Evolutionary conservation across 2,888 invertebrate species (phyloP).

Genomic region (Andrena praecox): DNA sequence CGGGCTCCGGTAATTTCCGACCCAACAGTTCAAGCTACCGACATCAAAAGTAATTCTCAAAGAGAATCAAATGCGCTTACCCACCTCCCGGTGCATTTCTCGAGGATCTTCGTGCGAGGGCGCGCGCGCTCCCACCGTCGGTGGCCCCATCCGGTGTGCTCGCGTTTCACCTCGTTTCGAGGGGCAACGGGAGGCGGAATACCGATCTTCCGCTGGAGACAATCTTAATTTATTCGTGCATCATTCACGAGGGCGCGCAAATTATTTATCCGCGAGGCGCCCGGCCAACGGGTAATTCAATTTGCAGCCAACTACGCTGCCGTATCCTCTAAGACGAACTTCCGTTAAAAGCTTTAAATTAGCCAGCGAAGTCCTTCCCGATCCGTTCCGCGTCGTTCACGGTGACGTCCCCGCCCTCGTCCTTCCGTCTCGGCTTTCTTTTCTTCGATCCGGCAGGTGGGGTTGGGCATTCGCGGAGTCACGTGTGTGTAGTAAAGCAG

Average conservation of each 20-base stretch:
- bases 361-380: background rate
- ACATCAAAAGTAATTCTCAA: conserved; percentile 33
- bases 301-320: conserved; percentile 14
- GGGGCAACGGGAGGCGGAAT: background rate
- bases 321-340: conserved; percentile 25
- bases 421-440: background rate
- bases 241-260: conserved; percentile 32
- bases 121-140: background rate
- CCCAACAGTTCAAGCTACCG: background rate
- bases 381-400: conserved; percentile 1
- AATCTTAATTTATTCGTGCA: conserved; percentile 48
- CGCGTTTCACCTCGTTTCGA: background rate
- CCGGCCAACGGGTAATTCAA: conserved; percentile 25
- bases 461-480: conserved; percentile 66
- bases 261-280: conserved; percentile 31
- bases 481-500: conserved; percentile 81
- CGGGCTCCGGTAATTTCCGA: background rate
- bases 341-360: conserved; percentile 25
- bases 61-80: conserved; percentile 33
- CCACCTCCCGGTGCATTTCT: background rate
- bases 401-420: background rate
- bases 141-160: background rate
- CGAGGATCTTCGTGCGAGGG: background rate
- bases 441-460: background rate
- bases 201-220: conserved; percentile 18